Base-by-base conservation (phyloP, 2,113 vertebrate species). In the Vidua macroura region DNA sequence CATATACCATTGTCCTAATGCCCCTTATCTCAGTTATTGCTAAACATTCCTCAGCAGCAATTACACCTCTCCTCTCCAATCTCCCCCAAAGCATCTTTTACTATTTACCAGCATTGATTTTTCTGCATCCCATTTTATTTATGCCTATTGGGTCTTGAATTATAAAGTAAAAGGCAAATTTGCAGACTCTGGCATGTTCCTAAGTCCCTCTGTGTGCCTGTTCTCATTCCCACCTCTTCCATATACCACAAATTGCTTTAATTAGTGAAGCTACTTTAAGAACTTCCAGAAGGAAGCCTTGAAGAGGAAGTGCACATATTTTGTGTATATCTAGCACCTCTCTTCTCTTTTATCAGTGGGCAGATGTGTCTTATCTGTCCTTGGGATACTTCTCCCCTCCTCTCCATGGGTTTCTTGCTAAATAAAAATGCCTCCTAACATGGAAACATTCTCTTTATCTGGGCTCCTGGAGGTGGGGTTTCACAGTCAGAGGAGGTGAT, bases 21-120 rank as follows among this genome's bases (percentile, higher is more conserved):
- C 82, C 58, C 91, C 90, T 93, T 96, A 97, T 97, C 95, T 93
- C 73, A 60, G 53, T 82, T 92, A 79, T 72, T 95, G 90, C 92
- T 82, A 64, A 94, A 93, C 80, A 68, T 94, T 93, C 73, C 84
- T 83, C 86, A 84, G 81, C 85, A 92, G 88, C 92, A 97, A 96
- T 96, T 97, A 86, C 43, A 67, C n/a, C 63, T 95, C 93, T 92
- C 88, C 75, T 90, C 73, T 95, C 68, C 93, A 91, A 44, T 95
- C 86, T 94, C 48, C 64, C 76, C 82, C 81, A 63, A 95, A 96
- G 66, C 82, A 89, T 92, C 90, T 77, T 89, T 93, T 74, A 81
- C 82, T 87, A 84, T 94, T 96, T 95, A 86, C 59, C 28, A 55
- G 68, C 67, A 97, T 95, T 1, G 97, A 95, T 93, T 97, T 97